Evolutionary conservation across 2,888 invertebrate genomes (phyloP).

Genomic region (Endomychus coccineus): DNA sequence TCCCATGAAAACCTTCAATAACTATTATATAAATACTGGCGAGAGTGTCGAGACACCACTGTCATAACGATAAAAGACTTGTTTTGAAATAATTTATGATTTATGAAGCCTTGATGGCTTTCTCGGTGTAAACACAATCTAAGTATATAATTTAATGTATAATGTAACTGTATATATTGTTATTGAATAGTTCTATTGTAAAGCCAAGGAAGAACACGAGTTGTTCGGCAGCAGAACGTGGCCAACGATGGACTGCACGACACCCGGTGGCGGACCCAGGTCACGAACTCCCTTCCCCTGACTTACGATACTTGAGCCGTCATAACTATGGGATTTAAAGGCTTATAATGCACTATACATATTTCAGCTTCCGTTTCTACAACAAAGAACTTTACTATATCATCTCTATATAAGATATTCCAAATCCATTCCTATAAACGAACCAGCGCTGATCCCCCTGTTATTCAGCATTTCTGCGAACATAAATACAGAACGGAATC

Average conservation of each 20-base stretch:
- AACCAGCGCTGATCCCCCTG: too few species aligned
- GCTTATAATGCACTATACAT: conserved; percentile 26
- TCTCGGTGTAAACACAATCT: too few species aligned
- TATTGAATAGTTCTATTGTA: conserved; percentile 15
- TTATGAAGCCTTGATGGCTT: too few species aligned
- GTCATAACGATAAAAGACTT: too few species aligned
- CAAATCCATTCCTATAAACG: too few species aligned
- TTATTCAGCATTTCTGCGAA: too few species aligned
- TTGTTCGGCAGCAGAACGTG: not conserved
- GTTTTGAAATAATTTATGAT: too few species aligned
- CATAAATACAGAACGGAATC: too few species aligned
- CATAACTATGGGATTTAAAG: conserved; percentile 25
- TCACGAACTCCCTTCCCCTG: conserved; percentile 18
- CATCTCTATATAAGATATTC: conserved; percentile 9
- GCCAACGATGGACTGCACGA: conserved; percentile 4
- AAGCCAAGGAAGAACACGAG: conserved; percentile 14
- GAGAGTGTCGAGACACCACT: too few species aligned
- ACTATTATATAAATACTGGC: too few species aligned
- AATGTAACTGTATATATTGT: conserved; percentile 11
- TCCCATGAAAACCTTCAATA: too few species aligned
- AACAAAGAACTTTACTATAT: conserved; percentile 11
- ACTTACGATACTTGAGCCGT: conserved; percentile 21
- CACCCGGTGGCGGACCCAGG: conserved; percentile 6
- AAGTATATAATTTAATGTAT: conserved; percentile 14
- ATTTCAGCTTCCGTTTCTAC: conserved; percentile 26